A percentile compares a stretch with the other conserved stretches of the same genome.
These are phyloP conservation scores for Lepus timidus DNA, from an alignment of 2,113 vertebrate genomes.

Conservation along the genomic window DNA sequence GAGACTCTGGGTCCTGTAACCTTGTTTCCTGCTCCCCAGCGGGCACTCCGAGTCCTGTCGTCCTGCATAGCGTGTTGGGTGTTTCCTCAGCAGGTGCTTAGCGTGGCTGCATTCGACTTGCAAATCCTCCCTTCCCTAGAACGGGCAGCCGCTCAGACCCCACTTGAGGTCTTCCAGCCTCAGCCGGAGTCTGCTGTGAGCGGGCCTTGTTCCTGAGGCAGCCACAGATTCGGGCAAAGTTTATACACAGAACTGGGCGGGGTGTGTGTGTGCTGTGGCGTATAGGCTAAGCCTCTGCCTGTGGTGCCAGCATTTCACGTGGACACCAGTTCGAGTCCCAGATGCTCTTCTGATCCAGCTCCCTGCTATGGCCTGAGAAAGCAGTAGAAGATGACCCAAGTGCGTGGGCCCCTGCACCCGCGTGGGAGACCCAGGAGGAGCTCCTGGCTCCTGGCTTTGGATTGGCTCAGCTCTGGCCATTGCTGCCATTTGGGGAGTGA, in stretches of 20 bases:
- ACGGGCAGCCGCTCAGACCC: background rate
- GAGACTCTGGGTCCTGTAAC: slow-evolving; percentile 30
- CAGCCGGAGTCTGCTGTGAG: background rate
- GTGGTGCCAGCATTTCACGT: no score
- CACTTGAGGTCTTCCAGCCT: background rate
- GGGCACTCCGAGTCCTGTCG: background rate
- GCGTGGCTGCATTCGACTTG: background rate
- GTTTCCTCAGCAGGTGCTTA: background rate
- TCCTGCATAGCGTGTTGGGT: background rate
- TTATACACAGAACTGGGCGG: background rate
- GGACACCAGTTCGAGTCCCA: no score
- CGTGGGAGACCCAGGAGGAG: no score
- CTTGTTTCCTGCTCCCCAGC: no score
- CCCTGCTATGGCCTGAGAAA: no score
- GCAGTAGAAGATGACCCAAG: no score
- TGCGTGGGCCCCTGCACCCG: no score
- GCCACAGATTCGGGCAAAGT: background rate
- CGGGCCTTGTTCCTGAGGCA: background rate
- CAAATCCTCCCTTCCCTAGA: background rate
- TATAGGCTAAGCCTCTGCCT: no score
- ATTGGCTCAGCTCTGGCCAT: no score
- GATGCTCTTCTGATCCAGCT: no score
- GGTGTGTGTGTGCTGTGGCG: background rate
- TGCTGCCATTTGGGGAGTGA: no score
- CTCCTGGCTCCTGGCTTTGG: no score